Conservation (phyloP, 2,797 vertebrate species). For the Cottoperca gobio region DNA sequence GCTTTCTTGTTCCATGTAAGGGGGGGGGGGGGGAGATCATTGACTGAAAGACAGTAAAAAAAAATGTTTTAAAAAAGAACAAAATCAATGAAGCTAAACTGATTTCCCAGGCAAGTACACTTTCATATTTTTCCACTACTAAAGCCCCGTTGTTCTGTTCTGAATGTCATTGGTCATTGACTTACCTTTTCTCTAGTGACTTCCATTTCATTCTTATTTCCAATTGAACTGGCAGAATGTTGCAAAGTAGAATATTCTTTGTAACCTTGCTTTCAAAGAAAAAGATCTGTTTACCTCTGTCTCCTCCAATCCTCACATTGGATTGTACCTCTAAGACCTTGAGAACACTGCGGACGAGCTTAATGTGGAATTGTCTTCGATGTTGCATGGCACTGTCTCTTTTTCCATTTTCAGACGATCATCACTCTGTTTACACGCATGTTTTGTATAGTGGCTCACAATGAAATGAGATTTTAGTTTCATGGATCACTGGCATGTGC, state of each 20-base stretch:
- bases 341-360: not conserved
- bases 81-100: slow-evolving; percentile 57
- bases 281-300: slow-evolving; percentile 14
- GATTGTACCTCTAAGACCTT: slow-evolving; percentile 30
- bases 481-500: slow-evolving; percentile 29
- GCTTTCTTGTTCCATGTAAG: slow-evolving; percentile 31
- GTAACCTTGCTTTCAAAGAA: slow-evolving; percentile 14
- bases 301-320: not conserved
- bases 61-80: slow-evolving; percentile 31
- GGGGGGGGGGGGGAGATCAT: slow-evolving; percentile 19
- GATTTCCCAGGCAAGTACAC: slow-evolving; percentile 49
- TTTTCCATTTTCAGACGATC: slow-evolving; percentile 5
- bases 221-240: slow-evolving; percentile 21
- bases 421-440: slow-evolving; percentile 26
- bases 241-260: not conserved
- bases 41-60: slow-evolving; percentile 35
- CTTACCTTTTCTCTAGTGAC: slow-evolving; percentile 20
- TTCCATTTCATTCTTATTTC: slow-evolving; percentile 30
- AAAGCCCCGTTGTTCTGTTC: slow-evolving; percentile 30
- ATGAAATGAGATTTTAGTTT: slow-evolving; percentile 45
- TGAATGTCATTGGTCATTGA: slow-evolving; percentile 50
- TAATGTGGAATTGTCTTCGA: not conserved
- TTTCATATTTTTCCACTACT: slow-evolving; percentile 48
- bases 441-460: slow-evolving; percentile 25
- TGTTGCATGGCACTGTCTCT: not conserved